Evolutionary conservation across 1,140 invertebrate genomes (phyloP), one percentile per base, ranked within the genome.

Genomic region (Drosophila grimshawi): DNA sequence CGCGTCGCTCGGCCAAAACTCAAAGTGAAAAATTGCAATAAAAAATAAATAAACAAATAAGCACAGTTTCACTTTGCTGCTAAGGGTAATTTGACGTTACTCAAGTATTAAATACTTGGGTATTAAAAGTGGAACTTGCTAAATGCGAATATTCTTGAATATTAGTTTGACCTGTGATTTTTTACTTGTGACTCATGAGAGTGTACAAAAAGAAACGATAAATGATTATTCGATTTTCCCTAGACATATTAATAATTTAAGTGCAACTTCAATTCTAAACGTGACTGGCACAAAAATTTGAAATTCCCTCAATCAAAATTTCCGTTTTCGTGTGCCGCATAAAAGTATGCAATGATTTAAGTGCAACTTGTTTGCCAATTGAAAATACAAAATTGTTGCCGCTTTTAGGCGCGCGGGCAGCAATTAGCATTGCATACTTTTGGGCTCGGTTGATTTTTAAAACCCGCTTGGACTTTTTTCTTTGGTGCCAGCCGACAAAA

Each of bases 351-450:
- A 68, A 19, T 33, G 55, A 1, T 52, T 27, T 52, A 30, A 0
- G 45, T 55, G 37, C 10, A 3, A 11, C 3, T 19, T 19, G 5
- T 2, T 8, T 43, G 19, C 6, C 1, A 32, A n/a, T 19, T 32
- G 39, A 3, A n/a, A 43, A 43, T 43, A 3, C 3, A 61, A 69
- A 69, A 56, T 3, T 65, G 41, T 74, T 59, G 48, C 69, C 76
- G 63, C 52, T 65, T 37, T 71, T 55, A 51, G 71, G 67, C 56
- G 71, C 32, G 32, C 3, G 2, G 7, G 5, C 0, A 4, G 27
- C 2, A 43, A 51, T 43, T 55, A 56, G 0, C 5, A 19, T 52
- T 76, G 74, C 71, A 51, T 89, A 68, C 56, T 78, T 71, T 51
- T 4, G 19, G 29, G 76, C 69, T 27, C 11, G 4, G 4, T 37